A percentile compares a stretch with the other conserved stretches of the same genome.
Conservation (phyloP, 23 tunicate species). For the Corella eumyota region DNA sequence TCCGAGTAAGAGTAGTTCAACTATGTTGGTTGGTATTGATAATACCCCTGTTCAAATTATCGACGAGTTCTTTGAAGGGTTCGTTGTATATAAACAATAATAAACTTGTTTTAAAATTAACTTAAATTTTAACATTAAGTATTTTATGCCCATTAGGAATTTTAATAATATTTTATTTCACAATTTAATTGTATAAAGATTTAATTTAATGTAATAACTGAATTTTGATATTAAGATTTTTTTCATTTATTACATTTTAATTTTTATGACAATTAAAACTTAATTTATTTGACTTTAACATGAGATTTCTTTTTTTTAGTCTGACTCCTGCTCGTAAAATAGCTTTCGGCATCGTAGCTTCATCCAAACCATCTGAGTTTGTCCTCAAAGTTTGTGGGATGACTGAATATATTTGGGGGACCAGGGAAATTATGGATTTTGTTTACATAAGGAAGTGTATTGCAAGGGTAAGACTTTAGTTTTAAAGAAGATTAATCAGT, state of each 20-base stretch:
- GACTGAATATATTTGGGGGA: conserved; percentile 78
- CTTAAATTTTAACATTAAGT: too few species aligned
- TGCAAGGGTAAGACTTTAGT: conserved; percentile 43
- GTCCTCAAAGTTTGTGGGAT: conserved; percentile 73
- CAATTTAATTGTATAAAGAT: too few species aligned
- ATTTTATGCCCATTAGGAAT: too few species aligned
- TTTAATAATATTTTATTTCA: too few species aligned
- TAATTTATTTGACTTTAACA: too few species aligned
- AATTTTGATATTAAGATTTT: too few species aligned
- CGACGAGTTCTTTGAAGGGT: conserved; percentile 57
- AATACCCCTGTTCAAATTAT: conserved; percentile 35
- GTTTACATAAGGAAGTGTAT: conserved; percentile 59
- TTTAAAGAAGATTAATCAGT: too few species aligned
- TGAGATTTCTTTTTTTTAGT: conserved; percentile 7
- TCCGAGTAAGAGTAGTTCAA: conserved; percentile 68
- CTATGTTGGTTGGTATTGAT: conserved; percentile 27
- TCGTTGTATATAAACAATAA: not conserved
- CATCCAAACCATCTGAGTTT: conserved; percentile 17
- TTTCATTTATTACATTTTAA: too few species aligned
- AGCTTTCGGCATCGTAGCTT: conserved; percentile 60
- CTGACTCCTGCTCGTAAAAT: conserved; percentile 39
- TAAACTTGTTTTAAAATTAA: too few species aligned
- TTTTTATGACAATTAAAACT: too few species aligned
- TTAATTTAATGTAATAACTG: too few species aligned
- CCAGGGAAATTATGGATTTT: conserved; percentile 67